Percentiles rank a stretch among this genome's conserved stretches.
These are phyloP conservation scores for Lepeophtheirus nordmannii DNA, from an alignment of 2,888 invertebrate genomes.

Conservation along the genomic window DNA sequence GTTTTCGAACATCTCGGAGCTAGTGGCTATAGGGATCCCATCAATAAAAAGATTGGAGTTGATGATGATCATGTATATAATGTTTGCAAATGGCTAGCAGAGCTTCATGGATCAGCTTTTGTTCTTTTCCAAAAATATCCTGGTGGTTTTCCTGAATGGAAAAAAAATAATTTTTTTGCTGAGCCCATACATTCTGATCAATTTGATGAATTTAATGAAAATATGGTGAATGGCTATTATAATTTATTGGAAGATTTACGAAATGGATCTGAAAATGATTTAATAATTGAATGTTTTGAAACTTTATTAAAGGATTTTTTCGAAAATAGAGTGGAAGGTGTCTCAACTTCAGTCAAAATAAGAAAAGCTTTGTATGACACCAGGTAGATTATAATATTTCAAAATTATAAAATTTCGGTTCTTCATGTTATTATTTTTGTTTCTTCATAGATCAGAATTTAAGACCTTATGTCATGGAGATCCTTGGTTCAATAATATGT, in stretches of 20 bases:
- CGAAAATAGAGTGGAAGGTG: background rate
- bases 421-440: no score
- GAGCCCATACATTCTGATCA: background rate
- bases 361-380: background rate
- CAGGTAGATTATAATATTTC: background rate
- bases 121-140: constrained; percentile 16
- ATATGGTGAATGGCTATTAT: background rate
- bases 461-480: constrained; percentile 10
- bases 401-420: no score
- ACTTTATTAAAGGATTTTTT: background rate
- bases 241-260: background rate
- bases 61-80: background rate
- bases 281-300: background rate
- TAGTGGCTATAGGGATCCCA: constrained; percentile 5
- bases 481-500: constrained; percentile 19
- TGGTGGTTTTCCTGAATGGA: background rate
- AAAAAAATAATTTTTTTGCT: background rate
- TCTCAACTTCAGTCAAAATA: background rate
- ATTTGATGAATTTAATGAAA: background rate
- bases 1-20: constrained; percentile 7
- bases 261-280: background rate
- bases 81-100: constrained; percentile 3
- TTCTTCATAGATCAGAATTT: background rate
- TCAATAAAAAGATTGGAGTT: background rate
- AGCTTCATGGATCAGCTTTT: constrained; percentile 5